Evolutionary conservation across 2,797 vertebrate species (phyloP).

Genomic region (Limnodromus scolopaceus): DNA sequence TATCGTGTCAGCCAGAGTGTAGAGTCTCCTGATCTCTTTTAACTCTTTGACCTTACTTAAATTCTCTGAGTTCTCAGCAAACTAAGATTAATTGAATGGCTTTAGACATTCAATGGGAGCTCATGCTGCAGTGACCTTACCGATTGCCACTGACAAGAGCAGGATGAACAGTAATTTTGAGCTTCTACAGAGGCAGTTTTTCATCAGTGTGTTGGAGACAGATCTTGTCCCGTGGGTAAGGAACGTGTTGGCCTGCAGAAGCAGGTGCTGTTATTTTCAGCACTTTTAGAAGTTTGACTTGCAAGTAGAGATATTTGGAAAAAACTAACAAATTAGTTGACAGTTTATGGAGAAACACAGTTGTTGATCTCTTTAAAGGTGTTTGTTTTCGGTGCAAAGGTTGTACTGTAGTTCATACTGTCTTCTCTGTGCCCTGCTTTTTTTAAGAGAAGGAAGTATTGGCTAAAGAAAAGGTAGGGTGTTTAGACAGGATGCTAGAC

Average conservation of each 20-base stretch:
- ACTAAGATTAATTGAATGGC: conserved; percentile 59
- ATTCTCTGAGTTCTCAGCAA: conserved; percentile 42
- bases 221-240: background rate
- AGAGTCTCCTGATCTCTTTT: background rate
- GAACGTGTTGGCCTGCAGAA: background rate
- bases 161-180: conserved; percentile 34
- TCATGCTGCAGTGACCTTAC: conserved; percentile 39
- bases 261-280: conserved; percentile 11
- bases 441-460: background rate
- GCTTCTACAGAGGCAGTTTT: conserved; percentile 31
- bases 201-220: background rate
- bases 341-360: background rate
- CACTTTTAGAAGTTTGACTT: background rate
- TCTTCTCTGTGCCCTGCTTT: background rate
- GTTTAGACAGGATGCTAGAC: background rate
- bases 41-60: conserved; percentile 57
- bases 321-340: background rate
- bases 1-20: background rate
- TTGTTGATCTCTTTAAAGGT: background rate
- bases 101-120: conserved; percentile 21
- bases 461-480: background rate
- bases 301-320: background rate
- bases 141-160: background rate
- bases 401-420: background rate
- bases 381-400: background rate